Evolutionary conservation across 2,797 vertebrate species (phyloP).

Genomic region (Octomys mimax): DNA sequence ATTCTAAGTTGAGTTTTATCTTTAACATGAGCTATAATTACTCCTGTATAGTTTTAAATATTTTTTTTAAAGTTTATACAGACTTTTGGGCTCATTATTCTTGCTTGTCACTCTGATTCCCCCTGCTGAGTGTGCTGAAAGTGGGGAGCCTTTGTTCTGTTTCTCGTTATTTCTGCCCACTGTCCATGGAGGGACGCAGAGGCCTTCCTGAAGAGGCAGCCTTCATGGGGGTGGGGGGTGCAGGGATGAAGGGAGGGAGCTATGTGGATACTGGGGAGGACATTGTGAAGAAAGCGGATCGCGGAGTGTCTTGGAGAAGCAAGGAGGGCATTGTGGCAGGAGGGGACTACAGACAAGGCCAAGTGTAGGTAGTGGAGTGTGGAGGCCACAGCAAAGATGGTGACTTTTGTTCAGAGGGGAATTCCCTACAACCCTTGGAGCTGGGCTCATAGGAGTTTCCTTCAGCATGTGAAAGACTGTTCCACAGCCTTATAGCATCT

Average conservation of each 20-base stretch:
- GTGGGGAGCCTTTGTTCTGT: not conserved
- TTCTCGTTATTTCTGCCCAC: not conserved
- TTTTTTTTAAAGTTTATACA: not conserved
- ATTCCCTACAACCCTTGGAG: not conserved
- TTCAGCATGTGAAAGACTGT: not conserved
- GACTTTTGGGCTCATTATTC: not conserved
- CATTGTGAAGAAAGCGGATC: not conserved
- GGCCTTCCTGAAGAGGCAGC: not conserved
- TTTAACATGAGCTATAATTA: not conserved
- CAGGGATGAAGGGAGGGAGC: not conserved
- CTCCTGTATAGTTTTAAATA: not conserved
- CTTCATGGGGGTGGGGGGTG: not conserved
- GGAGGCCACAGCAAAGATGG: not conserved
- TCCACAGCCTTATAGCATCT: not conserved
- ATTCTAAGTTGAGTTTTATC: not conserved
- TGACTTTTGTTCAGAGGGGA: not conserved
- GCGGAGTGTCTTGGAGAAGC: not conserved
- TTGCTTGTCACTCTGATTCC: not conserved
- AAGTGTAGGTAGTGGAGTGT: not conserved
- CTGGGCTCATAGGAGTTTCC: not conserved
- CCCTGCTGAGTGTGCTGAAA: not conserved
- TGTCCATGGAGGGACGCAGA: not conserved
- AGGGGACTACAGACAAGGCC: not conserved
- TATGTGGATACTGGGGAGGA: not conserved
- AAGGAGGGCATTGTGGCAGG: not conserved